Evolutionary conservation across 2,797 vertebrate genomes (phyloP).

Genomic region (Enteromius unitaeniatus): DNA sequence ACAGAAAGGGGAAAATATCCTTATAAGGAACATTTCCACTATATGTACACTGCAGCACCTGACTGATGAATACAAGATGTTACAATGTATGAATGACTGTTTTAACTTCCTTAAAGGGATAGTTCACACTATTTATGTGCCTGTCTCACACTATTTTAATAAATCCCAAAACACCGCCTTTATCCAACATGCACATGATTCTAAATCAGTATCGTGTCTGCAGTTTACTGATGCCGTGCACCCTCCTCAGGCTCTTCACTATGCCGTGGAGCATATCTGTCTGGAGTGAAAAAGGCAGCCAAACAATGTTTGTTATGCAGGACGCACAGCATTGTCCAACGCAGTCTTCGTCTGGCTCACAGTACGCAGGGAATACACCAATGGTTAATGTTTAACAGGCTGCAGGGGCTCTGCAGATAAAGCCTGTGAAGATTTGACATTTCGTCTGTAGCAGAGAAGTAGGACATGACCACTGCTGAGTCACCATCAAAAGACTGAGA

Average conservation of each 20-base stretch:
- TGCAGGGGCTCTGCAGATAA: conserved; percentile 21
- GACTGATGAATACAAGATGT: conserved; percentile 41
- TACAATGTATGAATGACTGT: background rate
- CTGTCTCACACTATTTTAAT: background rate
- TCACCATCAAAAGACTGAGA: conserved; percentile 20
- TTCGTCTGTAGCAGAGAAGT: conserved; percentile 12
- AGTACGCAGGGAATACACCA: background rate
- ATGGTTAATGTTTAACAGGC: conserved; percentile 27
- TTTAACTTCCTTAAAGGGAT: conserved; percentile 15
- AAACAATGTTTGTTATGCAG: conserved; percentile 11
- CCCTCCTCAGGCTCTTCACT: background rate
- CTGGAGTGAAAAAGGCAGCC: background rate
- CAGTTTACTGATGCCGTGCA: background rate
- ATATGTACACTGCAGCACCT: conserved; percentile 3
- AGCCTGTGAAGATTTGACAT: conserved; percentile 5
- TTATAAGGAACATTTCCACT: conserved; percentile 59
- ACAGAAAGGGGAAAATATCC: conserved; percentile 47
- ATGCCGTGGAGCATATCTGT: background rate
- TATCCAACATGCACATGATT: background rate
- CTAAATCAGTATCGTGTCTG: conserved; percentile 20
- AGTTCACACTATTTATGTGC: background rate
- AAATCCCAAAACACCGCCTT: background rate
- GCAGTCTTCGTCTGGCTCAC: background rate
- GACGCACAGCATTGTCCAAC: background rate
- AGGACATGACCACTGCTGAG: conserved; percentile 23